Evolutionary conservation across 2,797 vertebrate genomes (phyloP).

Genomic region (Pelodytes ibericus): DNA sequence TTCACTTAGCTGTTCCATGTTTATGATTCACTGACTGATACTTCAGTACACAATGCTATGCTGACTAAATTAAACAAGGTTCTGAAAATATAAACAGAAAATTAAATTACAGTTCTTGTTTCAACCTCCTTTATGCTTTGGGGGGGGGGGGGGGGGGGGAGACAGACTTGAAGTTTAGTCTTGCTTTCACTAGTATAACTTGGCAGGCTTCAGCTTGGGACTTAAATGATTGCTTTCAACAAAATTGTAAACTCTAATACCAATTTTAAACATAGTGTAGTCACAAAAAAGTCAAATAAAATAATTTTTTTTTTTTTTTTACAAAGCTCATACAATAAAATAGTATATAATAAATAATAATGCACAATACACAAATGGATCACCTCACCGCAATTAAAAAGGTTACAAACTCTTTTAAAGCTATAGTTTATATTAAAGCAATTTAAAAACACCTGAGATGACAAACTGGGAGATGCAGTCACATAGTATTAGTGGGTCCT

Average conservation of each 20-base stretch:
- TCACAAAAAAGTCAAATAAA: constrained; percentile 55
- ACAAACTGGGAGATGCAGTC: no score
- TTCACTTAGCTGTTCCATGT: background rate
- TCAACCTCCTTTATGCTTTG: constrained; percentile 50
- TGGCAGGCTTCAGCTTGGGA: constrained; percentile 61
- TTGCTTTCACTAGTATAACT: constrained; percentile 30
- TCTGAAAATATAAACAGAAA: constrained; percentile 53
- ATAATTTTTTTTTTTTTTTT: constrained; percentile 55
- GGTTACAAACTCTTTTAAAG: no score
- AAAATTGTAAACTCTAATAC: constrained; percentile 57
- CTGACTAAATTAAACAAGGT: constrained; percentile 58
- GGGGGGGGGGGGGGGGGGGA: constrained; percentile 23
- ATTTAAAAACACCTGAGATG: no score
- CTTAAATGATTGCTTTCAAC: constrained; percentile 66
- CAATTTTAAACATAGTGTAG: constrained; percentile 58
- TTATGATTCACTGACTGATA: constrained; percentile 54
- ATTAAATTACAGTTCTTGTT: constrained; percentile 57
- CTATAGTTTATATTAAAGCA: no score
- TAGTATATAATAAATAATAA: constrained; percentile 66
- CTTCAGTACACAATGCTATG: constrained; percentile 37
- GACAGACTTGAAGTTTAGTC: constrained; percentile 57
- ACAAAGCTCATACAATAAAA: constrained; percentile 62
- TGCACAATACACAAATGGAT: no score
- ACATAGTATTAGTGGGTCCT: no score
- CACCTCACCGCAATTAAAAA: no score